These are phyloP conservation scores for Lithophane semibrunnea DNA, from an alignment of 2,888 invertebrate species.

Conservation along the genomic window DNA sequence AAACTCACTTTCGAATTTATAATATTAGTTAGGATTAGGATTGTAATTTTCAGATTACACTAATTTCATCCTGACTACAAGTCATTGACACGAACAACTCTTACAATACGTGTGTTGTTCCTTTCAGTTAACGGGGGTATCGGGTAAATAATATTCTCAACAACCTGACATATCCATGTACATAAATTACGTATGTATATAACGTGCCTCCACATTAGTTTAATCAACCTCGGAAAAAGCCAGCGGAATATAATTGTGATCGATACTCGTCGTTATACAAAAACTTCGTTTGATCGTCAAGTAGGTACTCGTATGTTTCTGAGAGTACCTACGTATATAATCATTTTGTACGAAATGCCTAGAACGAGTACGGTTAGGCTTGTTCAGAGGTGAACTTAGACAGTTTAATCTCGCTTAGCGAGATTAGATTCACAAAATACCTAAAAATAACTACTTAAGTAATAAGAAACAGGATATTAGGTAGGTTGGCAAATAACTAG, in stretches of 20 bases:
- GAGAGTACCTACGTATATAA: not conserved
- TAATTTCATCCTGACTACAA: not conserved
- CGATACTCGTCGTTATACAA: conserved; percentile 27
- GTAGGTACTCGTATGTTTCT: not conserved
- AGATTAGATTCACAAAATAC: not conserved
- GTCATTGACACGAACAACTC: not conserved
- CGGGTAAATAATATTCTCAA: not conserved
- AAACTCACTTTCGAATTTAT: too few species aligned
- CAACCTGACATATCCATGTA: not conserved
- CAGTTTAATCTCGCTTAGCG: not conserved
- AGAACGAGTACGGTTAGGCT: not conserved
- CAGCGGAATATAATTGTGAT: conserved; percentile 20
- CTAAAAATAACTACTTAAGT: not conserved
- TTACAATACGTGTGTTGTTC: not conserved
- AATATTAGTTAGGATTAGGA: too few species aligned
- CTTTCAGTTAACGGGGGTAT: not conserved
- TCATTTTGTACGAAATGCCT: conserved; percentile 4
- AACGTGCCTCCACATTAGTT: not conserved
- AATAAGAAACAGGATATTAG: not conserved
- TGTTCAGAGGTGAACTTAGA: not conserved
- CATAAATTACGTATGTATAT: not conserved
- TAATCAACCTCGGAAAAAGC: conserved; percentile 30
- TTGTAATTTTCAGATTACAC: not conserved
- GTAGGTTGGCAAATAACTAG: not conserved
- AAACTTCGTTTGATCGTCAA: conserved; percentile 42